Conservation (phyloP, 1,140 invertebrate genomes). For the Bicyclus anynana region DNA sequence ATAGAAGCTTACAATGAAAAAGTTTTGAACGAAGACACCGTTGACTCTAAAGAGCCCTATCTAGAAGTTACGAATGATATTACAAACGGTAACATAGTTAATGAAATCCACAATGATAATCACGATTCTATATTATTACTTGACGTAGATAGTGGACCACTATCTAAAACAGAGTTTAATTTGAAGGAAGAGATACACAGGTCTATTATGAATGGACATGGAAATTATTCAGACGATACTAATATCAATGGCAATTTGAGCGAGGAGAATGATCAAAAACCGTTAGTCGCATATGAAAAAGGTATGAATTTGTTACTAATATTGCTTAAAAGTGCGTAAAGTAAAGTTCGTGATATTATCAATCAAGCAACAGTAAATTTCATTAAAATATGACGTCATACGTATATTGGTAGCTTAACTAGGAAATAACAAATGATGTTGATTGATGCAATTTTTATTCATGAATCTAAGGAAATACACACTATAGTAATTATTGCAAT, state of each 20-base stretch:
- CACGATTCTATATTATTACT: conserved; percentile 49
- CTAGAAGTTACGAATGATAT: conserved; percentile 11
- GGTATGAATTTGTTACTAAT: neutral
- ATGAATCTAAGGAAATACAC: neutral
- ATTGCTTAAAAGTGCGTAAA: no score
- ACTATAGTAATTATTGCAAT: neutral
- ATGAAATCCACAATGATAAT: conserved; percentile 24
- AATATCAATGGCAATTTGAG: conserved; percentile 7
- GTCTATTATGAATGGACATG: conserved; percentile 51
- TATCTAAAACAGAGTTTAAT: conserved; percentile 61
- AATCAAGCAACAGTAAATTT: no score
- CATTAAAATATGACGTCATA: no score
- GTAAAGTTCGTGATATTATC: no score
- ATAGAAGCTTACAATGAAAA: conserved; percentile 45
- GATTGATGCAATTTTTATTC: neutral
- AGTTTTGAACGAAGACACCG: conserved; percentile 36
- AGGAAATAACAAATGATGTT: no score
- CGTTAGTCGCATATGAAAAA: neutral
- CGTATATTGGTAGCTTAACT: no score
- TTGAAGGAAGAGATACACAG: conserved; percentile 70
- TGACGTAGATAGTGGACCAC: conserved; percentile 57
- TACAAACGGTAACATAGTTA: conserved; percentile 29
- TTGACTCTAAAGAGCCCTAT: conserved; percentile 37
- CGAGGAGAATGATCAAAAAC: neutral
- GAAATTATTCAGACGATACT: conserved; percentile 13